A percentile compares a stretch with the other conserved stretches of the same genome.
Conservation (phyloP, 2,113 vertebrate species). For the Anolis sagrei region DNA sequence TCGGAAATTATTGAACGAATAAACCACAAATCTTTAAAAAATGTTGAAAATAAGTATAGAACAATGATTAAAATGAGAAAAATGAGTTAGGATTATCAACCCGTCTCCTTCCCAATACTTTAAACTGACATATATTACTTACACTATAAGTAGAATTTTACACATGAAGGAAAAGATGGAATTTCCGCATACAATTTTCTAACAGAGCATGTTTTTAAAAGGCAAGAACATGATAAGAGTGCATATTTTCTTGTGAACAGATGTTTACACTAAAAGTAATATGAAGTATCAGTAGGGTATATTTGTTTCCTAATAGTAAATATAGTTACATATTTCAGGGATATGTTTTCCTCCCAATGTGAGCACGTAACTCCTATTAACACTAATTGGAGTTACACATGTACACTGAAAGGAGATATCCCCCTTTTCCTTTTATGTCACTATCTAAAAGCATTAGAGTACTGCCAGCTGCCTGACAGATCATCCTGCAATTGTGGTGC, state of each 20-base stretch:
- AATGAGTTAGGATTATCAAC: background rate
- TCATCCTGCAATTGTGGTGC: constrained; percentile 54
- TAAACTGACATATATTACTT: background rate
- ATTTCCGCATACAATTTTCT: background rate
- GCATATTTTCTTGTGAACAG: constrained; percentile 32
- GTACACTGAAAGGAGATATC: constrained; percentile 58
- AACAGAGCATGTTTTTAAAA: constrained; percentile 5
- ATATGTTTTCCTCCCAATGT: constrained; percentile 37
- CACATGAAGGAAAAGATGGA: background rate
- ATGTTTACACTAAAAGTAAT: constrained; percentile 39
- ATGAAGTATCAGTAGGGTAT: background rate
- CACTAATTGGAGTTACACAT: constrained; percentile 54
- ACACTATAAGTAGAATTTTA: background rate
- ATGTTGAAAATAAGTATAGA: background rate
- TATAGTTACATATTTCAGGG: constrained; percentile 60
- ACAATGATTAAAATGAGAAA: background rate
- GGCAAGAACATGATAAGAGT: background rate
- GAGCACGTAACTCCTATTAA: constrained; percentile 54
- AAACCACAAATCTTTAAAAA: too few species aligned
- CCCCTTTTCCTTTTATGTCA: constrained; percentile 55
- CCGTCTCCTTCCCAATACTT: background rate
- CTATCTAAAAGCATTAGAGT: constrained; percentile 61
- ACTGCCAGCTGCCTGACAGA: constrained; percentile 61
- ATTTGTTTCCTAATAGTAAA: constrained; percentile 63
- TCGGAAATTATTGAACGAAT: too few species aligned